Conservation (phyloP, 2,888 invertebrate genomes). For the Rhagium mordax region DNA sequence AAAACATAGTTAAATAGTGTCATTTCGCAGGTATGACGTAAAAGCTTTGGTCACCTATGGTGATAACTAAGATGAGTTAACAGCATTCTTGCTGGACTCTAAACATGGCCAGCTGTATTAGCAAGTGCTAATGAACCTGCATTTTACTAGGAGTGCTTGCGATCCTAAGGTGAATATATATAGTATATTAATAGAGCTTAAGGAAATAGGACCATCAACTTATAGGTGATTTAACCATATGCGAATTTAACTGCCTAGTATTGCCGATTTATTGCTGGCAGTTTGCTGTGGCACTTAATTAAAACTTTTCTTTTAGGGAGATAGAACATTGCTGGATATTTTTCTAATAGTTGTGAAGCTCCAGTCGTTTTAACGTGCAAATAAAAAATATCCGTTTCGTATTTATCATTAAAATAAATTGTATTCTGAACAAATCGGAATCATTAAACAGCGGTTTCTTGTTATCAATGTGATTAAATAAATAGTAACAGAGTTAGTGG, state of each 20-base stretch:
- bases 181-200: constrained; percentile 54
- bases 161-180: constrained; percentile 55
- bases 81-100: constrained; percentile 51
- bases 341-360: constrained; percentile 1
- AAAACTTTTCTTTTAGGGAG: constrained; percentile 49
- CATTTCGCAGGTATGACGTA: neutral
- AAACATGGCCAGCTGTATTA: constrained; percentile 51
- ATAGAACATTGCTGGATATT: constrained; percentile 28
- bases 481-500: no score
- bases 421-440: neutral
- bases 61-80: constrained; percentile 48
- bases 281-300: constrained; percentile 49
- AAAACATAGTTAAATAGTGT: neutral
- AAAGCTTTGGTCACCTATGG: constrained; percentile 47
- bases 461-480: no score
- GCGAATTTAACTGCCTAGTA: constrained; percentile 44
- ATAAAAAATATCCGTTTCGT: neutral
- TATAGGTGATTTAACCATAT: constrained; percentile 50
- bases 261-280: constrained; percentile 47
- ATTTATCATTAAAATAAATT: neutral
- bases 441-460: no score
- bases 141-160: constrained; percentile 45
- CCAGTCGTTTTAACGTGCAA: constrained; percentile 2
- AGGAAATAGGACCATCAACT: constrained; percentile 52
- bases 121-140: constrained; percentile 54